Evolutionary conservation across 1,140 invertebrate species (phyloP), one percentile per base, ranked within the genome.

Genomic region (Asobara japonica): DNA sequence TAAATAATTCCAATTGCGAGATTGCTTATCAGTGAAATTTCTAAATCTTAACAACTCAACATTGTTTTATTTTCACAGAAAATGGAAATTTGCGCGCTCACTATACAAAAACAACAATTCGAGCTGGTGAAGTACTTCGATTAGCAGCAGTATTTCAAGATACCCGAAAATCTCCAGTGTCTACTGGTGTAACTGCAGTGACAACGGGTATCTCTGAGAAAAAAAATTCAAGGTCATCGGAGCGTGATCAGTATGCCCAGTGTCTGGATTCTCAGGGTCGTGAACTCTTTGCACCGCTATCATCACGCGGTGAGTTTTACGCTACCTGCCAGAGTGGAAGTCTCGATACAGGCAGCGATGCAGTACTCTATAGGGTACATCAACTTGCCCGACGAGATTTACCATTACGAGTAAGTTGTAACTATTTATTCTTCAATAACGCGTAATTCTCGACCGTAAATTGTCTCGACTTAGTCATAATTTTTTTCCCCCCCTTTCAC

Each of bases 111-210:
- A 88, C 86, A 13, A 85, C 80, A 6, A 83, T 88, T 2, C 77
- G 82, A 31, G 84, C 86, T 22, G 87, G 87, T 0, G 84, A 88
- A 27, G 83, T 88, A 4, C 76, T 89, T 29, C 84, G 87, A 22
- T 74, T 88, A 3, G 81, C 86, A 0, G 88, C 87, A 13, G 86
- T 88, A 10, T 89, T 88, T 56, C 84, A 89, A 56, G 88, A 89
- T 73, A 84, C 87, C 8, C 74, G 85, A 62, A 84, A 84, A 36
- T 71, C 82, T 0, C 79, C 78, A 11, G 79, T 82, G 3, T 74
- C 82, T 13, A 79, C 76, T 7, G 77, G 77, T 13, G 69, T 83
- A n/a, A 75, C 82, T n/a, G 79, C 82, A 18, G 75, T 85, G 3
- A 74, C 65, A 1, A 80, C 76, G 61, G 76, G 74, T 13, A 45